These are phyloP conservation scores for Oryzias woworae DNA, from an alignment of 2,113 vertebrate species.

Conservation along the genomic window DNA sequence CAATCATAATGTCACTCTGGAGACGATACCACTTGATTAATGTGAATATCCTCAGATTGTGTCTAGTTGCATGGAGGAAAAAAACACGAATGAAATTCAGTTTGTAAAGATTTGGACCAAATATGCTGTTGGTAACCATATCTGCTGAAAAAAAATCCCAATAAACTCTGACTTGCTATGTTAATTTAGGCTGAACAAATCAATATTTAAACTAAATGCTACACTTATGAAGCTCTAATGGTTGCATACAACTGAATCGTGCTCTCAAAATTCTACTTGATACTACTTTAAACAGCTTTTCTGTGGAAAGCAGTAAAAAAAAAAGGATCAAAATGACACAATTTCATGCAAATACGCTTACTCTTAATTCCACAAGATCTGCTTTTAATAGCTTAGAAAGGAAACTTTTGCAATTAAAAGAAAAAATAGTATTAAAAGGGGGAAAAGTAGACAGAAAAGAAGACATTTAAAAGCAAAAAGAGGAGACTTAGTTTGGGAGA, in stretches of 20 bases:
- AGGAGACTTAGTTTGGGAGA: constrained; percentile 9
- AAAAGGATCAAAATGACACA: constrained; percentile 57
- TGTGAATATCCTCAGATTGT: constrained; percentile 48
- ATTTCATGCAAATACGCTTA: constrained; percentile 71
- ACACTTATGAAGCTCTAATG: too few species aligned
- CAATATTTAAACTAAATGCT: constrained; percentile 25
- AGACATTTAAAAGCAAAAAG: constrained; percentile 19
- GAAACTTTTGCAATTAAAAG: constrained; percentile 35
- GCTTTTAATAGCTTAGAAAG: constrained; percentile 35
- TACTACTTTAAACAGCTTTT: constrained; percentile 35
- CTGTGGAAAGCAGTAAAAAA: constrained; percentile 59
- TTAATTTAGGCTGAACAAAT: constrained; percentile 40
- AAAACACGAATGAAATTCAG: constrained; percentile 8
- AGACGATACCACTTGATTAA: constrained; percentile 63
- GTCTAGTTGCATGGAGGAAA: constrained; percentile 18
- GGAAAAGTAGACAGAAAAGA: constrained; percentile 2
- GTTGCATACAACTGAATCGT: too few species aligned
- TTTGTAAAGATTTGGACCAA: constrained; percentile 35
- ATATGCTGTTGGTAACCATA: constrained; percentile 39
- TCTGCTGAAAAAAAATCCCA: background rate
- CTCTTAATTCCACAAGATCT: constrained; percentile 44
- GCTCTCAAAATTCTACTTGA: too few species aligned
- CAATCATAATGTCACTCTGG: constrained; percentile 67
- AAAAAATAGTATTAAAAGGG: background rate
- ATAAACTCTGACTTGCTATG: background rate